Conservation (phyloP, 1,140 invertebrate species). For the Sitodiplosis mosellana region DNA sequence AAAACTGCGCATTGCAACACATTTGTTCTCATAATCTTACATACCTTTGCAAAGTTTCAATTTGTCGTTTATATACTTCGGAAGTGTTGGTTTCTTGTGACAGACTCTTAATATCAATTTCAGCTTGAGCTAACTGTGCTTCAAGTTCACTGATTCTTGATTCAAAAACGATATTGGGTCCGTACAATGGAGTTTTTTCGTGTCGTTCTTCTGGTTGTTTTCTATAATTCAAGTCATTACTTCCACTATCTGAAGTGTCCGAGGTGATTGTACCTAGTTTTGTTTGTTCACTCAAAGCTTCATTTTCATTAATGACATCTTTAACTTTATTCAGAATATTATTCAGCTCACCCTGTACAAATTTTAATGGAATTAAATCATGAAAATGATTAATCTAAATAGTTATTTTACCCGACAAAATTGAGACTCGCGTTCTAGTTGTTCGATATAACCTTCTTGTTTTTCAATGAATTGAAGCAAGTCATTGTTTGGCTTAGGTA, state of each 20-base stretch:
- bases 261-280: constrained; percentile 29
- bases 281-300: constrained; percentile 51
- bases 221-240: constrained; percentile 27
- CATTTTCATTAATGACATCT: constrained; percentile 64
- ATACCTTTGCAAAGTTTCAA: constrained; percentile 44
- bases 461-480: constrained; percentile 55
- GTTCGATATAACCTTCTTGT: constrained; percentile 68
- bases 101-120: constrained; percentile 51
- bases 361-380: too few species aligned
- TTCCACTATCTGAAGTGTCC: constrained; percentile 23
- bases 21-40: too few species aligned
- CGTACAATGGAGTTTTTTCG: constrained; percentile 24
- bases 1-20: too few species aligned
- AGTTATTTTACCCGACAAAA: constrained; percentile 40
- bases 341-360: constrained; percentile 40
- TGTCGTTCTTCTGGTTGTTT: constrained; percentile 9
- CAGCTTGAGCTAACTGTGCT: constrained; percentile 55
- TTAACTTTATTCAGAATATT: constrained; percentile 59
- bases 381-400: too few species aligned
- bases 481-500: constrained; percentile 23
- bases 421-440: constrained; percentile 60
- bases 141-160: constrained; percentile 67
- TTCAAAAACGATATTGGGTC: constrained; percentile 57
- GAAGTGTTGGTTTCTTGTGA: constrained; percentile 42
- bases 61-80: constrained; percentile 40